These are phyloP conservation scores for Oxyura jamaicensis DNA, from an alignment of 2,113 vertebrate genomes.

Conservation along the genomic window DNA sequence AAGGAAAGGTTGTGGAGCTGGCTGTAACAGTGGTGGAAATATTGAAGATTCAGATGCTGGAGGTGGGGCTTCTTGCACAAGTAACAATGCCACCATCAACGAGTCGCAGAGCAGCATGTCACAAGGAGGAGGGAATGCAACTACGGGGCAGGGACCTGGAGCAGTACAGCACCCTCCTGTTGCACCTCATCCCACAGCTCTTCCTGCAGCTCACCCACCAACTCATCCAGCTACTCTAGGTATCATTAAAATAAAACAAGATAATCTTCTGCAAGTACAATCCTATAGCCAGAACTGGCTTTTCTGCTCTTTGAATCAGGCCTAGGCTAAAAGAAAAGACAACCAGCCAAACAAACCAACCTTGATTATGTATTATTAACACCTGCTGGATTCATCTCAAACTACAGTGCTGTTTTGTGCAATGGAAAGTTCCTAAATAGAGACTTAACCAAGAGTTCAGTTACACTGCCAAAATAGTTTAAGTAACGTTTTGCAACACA, in stretches of 20 bases:
- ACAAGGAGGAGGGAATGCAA: slow-evolving; percentile 70
- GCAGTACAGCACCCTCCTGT: slow-evolving; percentile 82
- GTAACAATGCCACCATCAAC: slow-evolving; percentile 84
- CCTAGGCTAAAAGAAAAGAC: not conserved
- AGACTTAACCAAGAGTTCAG: not conserved
- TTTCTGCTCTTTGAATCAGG: not conserved
- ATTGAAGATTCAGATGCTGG: slow-evolving; percentile 94
- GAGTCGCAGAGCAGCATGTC: slow-evolving; percentile 87
- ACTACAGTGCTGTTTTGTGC: not conserved
- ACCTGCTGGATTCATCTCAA: not conserved
- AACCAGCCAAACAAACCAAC: not conserved
- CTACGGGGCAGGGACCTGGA: slow-evolving; percentile 78
- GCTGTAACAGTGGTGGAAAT: slow-evolving; percentile 97
- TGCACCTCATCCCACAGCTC: slow-evolving; percentile 81
- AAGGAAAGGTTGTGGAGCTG: slow-evolving; percentile 96
- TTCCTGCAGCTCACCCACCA: slow-evolving; percentile 72
- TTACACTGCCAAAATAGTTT: not conserved
- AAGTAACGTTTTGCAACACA: not conserved
- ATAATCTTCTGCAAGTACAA: not conserved
- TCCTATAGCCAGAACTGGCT: not conserved
- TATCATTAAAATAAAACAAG: slow-evolving; percentile 20
- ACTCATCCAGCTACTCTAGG: slow-evolving; percentile 58
- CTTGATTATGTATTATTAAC: not conserved
- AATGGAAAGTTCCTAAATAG: not conserved
- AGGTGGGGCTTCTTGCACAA: slow-evolving; percentile 87